Conservation (phyloP, 2,888 invertebrate species). For the Monoplex corrugatus region DNA sequence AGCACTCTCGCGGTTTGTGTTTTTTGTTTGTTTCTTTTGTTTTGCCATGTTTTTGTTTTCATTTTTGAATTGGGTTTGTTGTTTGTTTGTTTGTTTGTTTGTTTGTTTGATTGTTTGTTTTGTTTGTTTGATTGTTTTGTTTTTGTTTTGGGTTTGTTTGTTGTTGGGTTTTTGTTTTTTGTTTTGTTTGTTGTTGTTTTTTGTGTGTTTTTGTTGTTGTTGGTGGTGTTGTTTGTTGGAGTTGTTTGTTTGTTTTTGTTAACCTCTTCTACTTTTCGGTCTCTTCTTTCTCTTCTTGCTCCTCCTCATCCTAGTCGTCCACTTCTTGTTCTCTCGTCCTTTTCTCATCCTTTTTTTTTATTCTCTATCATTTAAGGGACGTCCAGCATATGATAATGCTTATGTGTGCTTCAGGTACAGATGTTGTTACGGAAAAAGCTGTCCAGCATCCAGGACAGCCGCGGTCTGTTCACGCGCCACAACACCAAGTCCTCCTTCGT, state of each 20-base stretch:
- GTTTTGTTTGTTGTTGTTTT: background rate
- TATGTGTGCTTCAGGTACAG: constrained; percentile 62
- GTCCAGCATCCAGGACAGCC: constrained; percentile 67
- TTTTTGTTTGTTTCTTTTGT: background rate
- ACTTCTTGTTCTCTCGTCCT: constrained; percentile 5
- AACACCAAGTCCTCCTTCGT: constrained; percentile 71
- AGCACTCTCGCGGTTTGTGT: too few species aligned
- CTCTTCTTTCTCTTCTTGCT: background rate
- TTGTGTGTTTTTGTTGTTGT: background rate
- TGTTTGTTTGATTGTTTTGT: background rate
- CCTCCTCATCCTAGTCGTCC: too few species aligned
- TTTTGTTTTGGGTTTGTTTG: background rate
- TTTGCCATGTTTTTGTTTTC: background rate
- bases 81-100: background rate
- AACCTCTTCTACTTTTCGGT: background rate
- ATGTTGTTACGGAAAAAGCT: constrained; percentile 71
- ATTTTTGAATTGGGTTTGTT: background rate
- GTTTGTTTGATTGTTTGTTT: background rate
- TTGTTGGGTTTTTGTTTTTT: background rate
- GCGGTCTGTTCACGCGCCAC: constrained; percentile 69
- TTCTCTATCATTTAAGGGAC: background rate
- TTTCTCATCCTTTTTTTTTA: background rate
- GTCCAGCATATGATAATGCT: background rate
- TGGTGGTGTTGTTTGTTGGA: background rate
- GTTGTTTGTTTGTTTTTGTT: background rate